These are phyloP conservation scores for Hybognathus amarus DNA, from an alignment of 2,797 vertebrate species.

Conservation along the genomic window DNA sequence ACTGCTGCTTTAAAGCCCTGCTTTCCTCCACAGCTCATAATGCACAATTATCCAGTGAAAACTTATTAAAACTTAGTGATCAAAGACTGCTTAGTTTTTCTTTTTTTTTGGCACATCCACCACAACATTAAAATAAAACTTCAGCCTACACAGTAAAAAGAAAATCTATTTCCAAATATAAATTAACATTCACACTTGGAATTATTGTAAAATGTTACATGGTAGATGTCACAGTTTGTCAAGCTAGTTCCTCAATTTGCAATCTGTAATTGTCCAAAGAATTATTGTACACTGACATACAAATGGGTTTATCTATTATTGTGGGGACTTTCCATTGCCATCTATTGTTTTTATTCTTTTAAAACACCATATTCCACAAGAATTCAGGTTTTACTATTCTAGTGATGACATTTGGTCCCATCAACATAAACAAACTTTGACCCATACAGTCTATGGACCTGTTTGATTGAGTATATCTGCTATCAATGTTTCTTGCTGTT, in stretches of 20 bases:
- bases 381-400: background rate
- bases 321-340: background rate
- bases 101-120: background rate
- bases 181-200: background rate
- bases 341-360: background rate
- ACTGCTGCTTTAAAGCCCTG: constrained; percentile 5
- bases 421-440: background rate
- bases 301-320: background rate
- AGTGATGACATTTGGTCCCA: background rate
- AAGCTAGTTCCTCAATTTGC: background rate
- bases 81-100: background rate
- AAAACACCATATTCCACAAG: background rate
- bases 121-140: background rate
- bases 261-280: background rate
- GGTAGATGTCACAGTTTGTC: background rate
- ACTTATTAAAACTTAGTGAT: constrained; percentile 27
- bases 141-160: background rate
- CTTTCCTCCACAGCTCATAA: constrained; percentile 15
- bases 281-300: background rate
- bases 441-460: background rate
- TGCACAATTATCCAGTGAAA: background rate
- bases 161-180: background rate
- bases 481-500: background rate
- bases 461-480: background rate
- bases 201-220: background rate